Percentiles rank a stretch among this genome's conserved stretches.
phyloP scores from a whole-genome alignment of 2,888 invertebrate species.

The Acleris emargana region DNA sequence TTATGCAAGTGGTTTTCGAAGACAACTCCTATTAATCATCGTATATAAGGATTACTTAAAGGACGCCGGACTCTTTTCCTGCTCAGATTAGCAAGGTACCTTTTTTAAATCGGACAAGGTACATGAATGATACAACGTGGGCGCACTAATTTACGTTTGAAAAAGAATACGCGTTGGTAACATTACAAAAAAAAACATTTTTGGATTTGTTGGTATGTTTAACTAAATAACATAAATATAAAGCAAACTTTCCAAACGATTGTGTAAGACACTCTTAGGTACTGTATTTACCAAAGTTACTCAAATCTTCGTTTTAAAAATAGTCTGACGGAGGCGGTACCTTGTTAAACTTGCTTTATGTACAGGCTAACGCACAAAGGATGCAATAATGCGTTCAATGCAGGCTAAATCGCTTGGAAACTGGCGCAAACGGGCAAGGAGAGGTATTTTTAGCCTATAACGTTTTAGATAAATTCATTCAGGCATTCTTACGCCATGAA shows the following conservation, averaged over 20 bases:
- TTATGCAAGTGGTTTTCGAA: conserved; percentile 35
- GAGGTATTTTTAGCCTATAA: conserved; percentile 52
- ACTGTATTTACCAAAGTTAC: no score
- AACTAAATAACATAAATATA: no score
- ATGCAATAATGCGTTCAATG: conserved; percentile 63
- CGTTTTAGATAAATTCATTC: conserved; percentile 4
- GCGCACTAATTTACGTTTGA: no score
- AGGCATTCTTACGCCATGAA: neutral
- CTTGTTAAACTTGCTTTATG: conserved; percentile 8
- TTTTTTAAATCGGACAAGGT: neutral
- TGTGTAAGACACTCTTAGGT: no score
- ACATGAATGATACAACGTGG: no score
- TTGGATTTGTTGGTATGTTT: no score
- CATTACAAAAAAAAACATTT: no score
- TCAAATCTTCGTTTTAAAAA: neutral
- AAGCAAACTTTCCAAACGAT: no score
- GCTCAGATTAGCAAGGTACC: conserved; percentile 12
- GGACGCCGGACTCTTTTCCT: conserved; percentile 7
- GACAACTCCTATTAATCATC: conserved; percentile 39
- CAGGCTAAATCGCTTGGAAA: conserved; percentile 61
- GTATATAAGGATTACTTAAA: conserved; percentile 16
- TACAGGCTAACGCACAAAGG: conserved; percentile 57
- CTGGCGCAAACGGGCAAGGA: conserved; percentile 47
- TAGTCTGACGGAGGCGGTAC: conserved; percentile 24
- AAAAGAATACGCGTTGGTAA: no score